Conservation (phyloP, 2,797 vertebrate species). For the Parauchenoglanis ngamensis region DNA sequence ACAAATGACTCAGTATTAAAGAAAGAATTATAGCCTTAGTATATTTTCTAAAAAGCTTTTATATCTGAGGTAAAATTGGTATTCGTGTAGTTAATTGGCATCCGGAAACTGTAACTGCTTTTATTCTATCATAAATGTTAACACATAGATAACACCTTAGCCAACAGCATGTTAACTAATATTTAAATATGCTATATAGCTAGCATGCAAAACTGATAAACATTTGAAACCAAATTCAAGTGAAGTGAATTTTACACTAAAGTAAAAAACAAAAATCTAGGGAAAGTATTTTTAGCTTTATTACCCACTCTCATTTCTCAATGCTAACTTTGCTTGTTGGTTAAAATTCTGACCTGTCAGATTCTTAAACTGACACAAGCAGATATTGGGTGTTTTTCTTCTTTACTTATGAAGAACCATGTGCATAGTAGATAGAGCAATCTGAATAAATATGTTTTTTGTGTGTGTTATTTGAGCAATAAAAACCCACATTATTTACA, state of each 20-base stretch:
- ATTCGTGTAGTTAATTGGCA: not conserved
- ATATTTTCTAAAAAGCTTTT: not conserved
- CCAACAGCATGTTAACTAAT: not conserved
- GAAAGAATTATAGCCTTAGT: not conserved
- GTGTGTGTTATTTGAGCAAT: not conserved
- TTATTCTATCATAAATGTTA: not conserved
- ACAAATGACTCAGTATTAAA: not conserved
- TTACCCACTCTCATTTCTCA: not conserved
- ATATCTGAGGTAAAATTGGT: not conserved
- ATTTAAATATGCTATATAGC: not conserved
- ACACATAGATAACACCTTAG: not conserved
- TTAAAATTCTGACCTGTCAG: not conserved
- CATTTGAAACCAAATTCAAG: not conserved
- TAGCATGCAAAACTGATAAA: not conserved
- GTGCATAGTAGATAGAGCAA: not conserved
- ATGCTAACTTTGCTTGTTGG: not conserved
- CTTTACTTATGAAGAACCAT: not conserved
- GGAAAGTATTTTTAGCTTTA: not conserved
- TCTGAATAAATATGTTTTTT: not conserved
- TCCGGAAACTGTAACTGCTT: not conserved
- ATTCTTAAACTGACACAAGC: not conserved
- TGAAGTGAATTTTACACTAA: not conserved
- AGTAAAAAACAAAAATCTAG: not conserved
- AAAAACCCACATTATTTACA: not conserved
- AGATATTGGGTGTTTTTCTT: not conserved